Conservation (phyloP, 2,888 invertebrate species). For the Hydrotaea diabolus region DNA sequence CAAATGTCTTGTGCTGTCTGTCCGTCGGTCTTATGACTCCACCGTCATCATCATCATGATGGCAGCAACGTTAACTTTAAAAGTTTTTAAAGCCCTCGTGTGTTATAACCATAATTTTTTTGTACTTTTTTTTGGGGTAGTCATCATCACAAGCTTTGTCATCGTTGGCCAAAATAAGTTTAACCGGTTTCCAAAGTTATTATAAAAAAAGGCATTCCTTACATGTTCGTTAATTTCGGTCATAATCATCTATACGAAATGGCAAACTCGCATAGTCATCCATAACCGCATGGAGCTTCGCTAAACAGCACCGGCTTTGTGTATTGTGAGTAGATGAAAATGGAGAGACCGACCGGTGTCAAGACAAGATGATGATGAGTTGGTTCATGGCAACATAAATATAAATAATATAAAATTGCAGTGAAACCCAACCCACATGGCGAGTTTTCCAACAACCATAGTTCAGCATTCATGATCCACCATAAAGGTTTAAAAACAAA, state of each 20-base stretch:
- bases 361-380: background rate
- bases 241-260: background rate
- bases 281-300: background rate
- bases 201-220: constrained; percentile 41
- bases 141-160: constrained; percentile 10
- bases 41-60: background rate
- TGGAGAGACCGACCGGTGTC: background rate
- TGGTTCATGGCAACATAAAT: too few relatives aligned
- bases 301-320: constrained; percentile 4
- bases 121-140: background rate
- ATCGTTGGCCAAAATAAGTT: constrained; percentile 21
- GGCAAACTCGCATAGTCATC: constrained; percentile 21
- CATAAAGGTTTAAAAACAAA: too few relatives aligned
- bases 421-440: too few relatives aligned
- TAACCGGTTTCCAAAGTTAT: constrained; percentile 1
- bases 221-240: constrained; percentile 39
- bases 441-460: too few relatives aligned
- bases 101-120: background rate
- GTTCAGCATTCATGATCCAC: too few relatives aligned
- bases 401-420: too few relatives aligned
- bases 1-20: background rate
- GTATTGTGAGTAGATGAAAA: background rate
- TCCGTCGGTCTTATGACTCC: constrained; percentile 8
- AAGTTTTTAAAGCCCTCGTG: background rate
- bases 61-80: background rate